These are phyloP conservation scores for Choristoneura fumiferana DNA, from an alignment of 1,140 invertebrate species.

Conservation along the genomic window DNA sequence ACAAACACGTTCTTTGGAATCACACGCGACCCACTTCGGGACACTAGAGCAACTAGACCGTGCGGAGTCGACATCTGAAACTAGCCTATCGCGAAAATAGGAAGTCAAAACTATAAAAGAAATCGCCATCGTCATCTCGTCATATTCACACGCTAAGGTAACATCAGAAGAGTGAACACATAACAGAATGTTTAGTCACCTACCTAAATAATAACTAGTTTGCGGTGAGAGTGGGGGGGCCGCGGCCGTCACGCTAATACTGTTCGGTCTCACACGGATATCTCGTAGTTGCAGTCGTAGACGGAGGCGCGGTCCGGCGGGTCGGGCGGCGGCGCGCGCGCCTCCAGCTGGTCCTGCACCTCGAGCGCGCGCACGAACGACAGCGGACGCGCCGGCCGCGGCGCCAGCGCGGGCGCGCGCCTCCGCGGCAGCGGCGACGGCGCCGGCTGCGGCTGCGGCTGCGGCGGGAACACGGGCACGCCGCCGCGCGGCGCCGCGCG, in stretches of 20 bases:
- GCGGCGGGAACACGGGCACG: slow-evolving; percentile 40
- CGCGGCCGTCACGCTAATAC: no score
- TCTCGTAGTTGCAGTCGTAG: slow-evolving; percentile 98
- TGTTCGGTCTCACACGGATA: slow-evolving; percentile 86
- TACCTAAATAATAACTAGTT: no score
- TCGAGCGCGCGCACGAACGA: slow-evolving; percentile 95
- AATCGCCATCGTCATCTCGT: background rate
- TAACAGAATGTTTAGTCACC: no score
- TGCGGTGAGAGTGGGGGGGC: no score
- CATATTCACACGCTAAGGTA: slow-evolving; percentile 6
- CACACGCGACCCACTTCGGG: slow-evolving; percentile 16
- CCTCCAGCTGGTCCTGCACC: slow-evolving; percentile 91
- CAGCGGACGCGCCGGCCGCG: slow-evolving; percentile 89
- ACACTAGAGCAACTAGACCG: background rate
- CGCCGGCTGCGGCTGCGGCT: slow-evolving; percentile 48
- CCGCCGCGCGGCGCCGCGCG: slow-evolving; percentile 77
- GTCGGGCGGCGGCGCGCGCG: slow-evolving; percentile 77
- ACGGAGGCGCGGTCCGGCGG: slow-evolving; percentile 92
- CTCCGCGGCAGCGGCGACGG: slow-evolving; percentile 81
- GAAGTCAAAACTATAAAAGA: background rate
- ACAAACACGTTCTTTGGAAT: slow-evolving; percentile 20
- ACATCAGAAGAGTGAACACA: slow-evolving; percentile 2
- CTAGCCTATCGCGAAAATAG: background rate
- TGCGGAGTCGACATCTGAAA: background rate
- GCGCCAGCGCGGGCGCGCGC: slow-evolving; percentile 82